Base-by-base conservation (phyloP, 2,113 vertebrate genomes). In the Orthonyx spaldingii region DNA sequence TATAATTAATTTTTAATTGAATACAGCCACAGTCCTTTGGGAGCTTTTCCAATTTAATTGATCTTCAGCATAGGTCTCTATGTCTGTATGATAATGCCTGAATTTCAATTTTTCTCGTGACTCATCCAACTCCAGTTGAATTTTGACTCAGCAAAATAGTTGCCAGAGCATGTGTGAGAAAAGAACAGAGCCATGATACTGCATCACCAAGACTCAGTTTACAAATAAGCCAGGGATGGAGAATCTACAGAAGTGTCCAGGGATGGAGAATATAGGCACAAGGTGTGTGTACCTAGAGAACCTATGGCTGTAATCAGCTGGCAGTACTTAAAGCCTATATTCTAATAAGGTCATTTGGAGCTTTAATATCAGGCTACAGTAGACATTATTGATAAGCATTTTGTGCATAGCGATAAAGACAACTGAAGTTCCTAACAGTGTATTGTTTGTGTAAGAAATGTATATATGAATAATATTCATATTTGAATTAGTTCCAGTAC, bases 191-290 rank as follows among this genome's bases (percentile, higher is more conserved):
- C 5, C 4, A 4, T 57, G 28, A n/a, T 16, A 41, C 9, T 7
- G 5, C 16, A 18, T 21, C 22, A 50, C 12, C 28, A 59, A 50
- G 18, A 33, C 9, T 75, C 23, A 35, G 3, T 47, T 86, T 52
- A 37, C 39, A 75, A 50, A 28, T 42, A 50, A 49, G 30, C 24
- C 9, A 57, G 11, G 11, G 30, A 23, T 30, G 18, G 12, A 71
- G 26, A 66, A 8, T 41, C 24, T 61, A 24, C 7, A 52, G 11
- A 6, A 53, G 6, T 39, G 30, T 9, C 26, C 47, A 57, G 11
- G 15, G 1, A 3, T 37, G 33, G 11, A 35, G 6, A 22, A 24
- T 23, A 56, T 2, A 21, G 3, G 2, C 18, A 63, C 26, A 33
- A 64, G 1, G 5, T 53, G 1, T 27, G 7, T 41, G 13, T 56